Conservation (phyloP, 1,140 invertebrate genomes). For the Drosophila bifasciata region DNA sequence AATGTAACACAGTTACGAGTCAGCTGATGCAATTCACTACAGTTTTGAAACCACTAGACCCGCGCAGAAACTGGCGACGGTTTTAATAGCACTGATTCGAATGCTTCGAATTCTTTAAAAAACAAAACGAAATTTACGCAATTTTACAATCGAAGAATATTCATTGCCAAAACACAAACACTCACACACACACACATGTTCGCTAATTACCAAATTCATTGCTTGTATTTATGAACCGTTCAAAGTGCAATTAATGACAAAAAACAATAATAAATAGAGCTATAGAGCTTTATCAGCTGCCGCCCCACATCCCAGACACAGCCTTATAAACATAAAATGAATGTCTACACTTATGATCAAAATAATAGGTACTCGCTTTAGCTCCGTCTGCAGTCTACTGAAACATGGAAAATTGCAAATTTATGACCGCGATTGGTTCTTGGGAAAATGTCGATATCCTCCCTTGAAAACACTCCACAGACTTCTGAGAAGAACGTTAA, state of each 20-base stretch:
- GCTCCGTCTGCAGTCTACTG: too few species aligned
- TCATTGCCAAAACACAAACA: slow-evolving; percentile 22
- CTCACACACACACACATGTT: slow-evolving; percentile 4
- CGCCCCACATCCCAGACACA: slow-evolving; percentile 40
- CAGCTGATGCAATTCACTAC: too few species aligned
- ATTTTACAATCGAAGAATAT: slow-evolving; percentile 25
- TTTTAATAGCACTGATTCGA: too few species aligned
- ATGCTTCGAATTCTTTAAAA: too few species aligned
- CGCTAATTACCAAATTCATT: neutral
- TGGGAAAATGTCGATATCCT: too few species aligned
- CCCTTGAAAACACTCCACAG: neutral
- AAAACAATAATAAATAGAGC: slow-evolving; percentile 14
- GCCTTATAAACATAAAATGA: slow-evolving; percentile 25
- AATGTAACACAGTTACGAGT: too few species aligned
- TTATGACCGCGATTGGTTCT: too few species aligned
- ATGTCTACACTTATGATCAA: neutral
- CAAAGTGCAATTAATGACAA: slow-evolving; percentile 45
- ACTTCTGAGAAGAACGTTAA: too few species aligned
- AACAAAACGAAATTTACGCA: neutral
- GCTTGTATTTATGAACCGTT: slow-evolving; percentile 20
- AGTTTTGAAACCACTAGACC: too few species aligned
- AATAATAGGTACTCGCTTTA: neutral
- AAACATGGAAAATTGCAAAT: neutral
- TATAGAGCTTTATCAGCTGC: slow-evolving; percentile 27
- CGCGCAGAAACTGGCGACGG: too few species aligned